phyloP scores from a whole-genome alignment of 2,113 vertebrate genomes.

The Ranitomeya variabilis region DNA sequence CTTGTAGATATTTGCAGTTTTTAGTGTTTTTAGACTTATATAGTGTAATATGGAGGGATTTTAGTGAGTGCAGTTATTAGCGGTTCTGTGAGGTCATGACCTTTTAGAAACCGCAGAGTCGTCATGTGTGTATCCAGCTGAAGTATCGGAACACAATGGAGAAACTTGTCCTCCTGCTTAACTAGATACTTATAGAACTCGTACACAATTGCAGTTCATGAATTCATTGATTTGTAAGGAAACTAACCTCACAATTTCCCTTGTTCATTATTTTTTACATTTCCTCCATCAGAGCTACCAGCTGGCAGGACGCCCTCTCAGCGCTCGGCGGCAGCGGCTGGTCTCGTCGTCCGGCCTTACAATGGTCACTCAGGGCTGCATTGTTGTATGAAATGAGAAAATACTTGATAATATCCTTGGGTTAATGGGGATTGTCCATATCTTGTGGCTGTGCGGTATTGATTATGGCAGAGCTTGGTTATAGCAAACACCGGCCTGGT shows the following conservation, averaged over 20 bases:
- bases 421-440: slow-evolving; percentile 16
- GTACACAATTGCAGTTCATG: slow-evolving; percentile 22
- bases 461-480: slow-evolving; percentile 4
- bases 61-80: background rate
- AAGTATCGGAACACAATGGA: background rate
- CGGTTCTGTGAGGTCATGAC: background rate
- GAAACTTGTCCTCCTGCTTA: slow-evolving; percentile 2
- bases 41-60: background rate
- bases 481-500: slow-evolving; percentile 1
- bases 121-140: background rate
- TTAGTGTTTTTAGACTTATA: background rate
- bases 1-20: background rate
- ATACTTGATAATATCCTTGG: background rate
- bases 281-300: slow-evolving; percentile 8
- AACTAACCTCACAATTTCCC: slow-evolving; percentile 14
- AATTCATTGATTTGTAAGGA: slow-evolving; percentile 25
- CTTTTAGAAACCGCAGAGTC: background rate
- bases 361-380: slow-evolving; percentile 5
- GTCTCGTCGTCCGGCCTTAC: background rate
- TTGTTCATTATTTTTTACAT: slow-evolving; percentile 15
- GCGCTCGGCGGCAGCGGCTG: background rate
- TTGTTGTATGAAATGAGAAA: slow-evolving; percentile 42
- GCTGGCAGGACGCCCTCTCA: background rate
- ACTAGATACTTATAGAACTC: slow-evolving; percentile 5
- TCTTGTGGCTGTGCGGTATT: slow-evolving; percentile 2